Percentiles rank a stretch among this genome's conserved stretches.
phyloP scores from a whole-genome alignment of 2,888 invertebrate genomes.

The Myopa tessellatipennis region DNA sequence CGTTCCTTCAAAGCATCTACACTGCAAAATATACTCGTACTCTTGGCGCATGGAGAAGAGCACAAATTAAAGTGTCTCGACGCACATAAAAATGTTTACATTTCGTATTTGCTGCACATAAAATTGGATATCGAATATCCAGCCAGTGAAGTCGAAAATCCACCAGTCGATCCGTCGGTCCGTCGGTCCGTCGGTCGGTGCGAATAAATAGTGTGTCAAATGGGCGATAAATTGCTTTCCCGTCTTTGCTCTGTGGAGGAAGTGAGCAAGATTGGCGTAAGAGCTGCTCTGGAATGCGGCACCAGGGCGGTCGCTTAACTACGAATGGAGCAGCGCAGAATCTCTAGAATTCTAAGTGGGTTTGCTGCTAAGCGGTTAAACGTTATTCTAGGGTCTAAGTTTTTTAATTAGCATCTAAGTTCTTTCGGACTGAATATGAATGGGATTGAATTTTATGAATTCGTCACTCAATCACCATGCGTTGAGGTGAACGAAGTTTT shows the following conservation, averaged over 20 bases:
- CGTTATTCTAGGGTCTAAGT: not conserved
- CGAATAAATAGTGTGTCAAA: constrained; percentile 55
- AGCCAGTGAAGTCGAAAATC: constrained; percentile 33
- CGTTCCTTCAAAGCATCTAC: constrained; percentile 8
- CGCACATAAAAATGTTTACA: constrained; percentile 59
- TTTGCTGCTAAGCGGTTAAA: not conserved
- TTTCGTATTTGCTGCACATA: constrained; percentile 61
- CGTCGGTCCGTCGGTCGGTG: constrained; percentile 21
- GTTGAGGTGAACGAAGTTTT: too few relatives aligned
- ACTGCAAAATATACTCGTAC: not conserved
- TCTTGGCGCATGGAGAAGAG: constrained; percentile 3
- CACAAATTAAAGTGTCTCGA: constrained; percentile 52
- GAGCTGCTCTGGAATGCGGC: constrained; percentile 1
- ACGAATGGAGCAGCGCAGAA: not conserved
- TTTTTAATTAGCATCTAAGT: too few relatives aligned
- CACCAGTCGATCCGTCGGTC: constrained; percentile 29
- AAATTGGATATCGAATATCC: constrained; percentile 63
- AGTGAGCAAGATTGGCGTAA: constrained; percentile 20
- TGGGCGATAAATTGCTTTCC: constrained; percentile 62
- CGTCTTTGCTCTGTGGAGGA: constrained; percentile 21
- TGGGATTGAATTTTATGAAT: too few relatives aligned
- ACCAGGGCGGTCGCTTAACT: not conserved
- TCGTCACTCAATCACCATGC: too few relatives aligned
- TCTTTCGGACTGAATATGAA: too few relatives aligned
- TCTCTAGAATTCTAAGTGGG: not conserved